phyloP scores from a whole-genome alignment of 2,888 invertebrate genomes.

The Drosophila melanosoma region DNA sequence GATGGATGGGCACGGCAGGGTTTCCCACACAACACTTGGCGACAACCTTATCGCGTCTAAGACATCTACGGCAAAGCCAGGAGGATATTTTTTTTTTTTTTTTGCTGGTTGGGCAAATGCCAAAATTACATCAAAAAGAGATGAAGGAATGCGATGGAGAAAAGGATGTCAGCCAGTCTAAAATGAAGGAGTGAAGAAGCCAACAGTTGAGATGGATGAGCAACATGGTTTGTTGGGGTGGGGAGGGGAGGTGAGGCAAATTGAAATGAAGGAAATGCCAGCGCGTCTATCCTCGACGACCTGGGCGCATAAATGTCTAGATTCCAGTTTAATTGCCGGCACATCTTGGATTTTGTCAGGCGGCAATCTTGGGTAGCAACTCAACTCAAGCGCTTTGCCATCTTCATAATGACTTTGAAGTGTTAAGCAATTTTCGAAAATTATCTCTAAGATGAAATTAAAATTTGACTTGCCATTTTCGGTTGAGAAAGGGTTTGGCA shows the following conservation, averaged over 20 bases:
- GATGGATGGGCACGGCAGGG: background rate
- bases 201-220: conserved; percentile 38
- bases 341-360: conserved; percentile 35
- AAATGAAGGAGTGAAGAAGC: conserved; percentile 50
- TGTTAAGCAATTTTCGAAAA: conserved; percentile 67
- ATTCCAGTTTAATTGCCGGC: conserved; percentile 63
- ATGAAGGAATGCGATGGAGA: conserved; percentile 59
- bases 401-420: conserved; percentile 79
- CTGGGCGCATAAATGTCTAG: conserved; percentile 67
- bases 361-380: conserved; percentile 5
- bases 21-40: conserved; percentile 17
- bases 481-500: conserved; percentile 14
- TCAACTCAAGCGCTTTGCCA: conserved; percentile 59
- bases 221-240: conserved; percentile 17
- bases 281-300: conserved; percentile 35
- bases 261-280: conserved; percentile 52
- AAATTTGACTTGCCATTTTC: conserved; percentile 52
- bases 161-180: conserved; percentile 13
- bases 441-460: conserved; percentile 59
- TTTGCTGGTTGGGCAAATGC: conserved; percentile 72
- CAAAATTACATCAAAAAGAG: conserved; percentile 80
- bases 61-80: conserved; percentile 58
- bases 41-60: conserved; percentile 59
- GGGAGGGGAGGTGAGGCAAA: conserved; percentile 16
- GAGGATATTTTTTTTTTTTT: conserved; percentile 35